phyloP scores from a whole-genome alignment of 64 coral and sea anemone genomes.

The Trachythela sp. region DNA sequence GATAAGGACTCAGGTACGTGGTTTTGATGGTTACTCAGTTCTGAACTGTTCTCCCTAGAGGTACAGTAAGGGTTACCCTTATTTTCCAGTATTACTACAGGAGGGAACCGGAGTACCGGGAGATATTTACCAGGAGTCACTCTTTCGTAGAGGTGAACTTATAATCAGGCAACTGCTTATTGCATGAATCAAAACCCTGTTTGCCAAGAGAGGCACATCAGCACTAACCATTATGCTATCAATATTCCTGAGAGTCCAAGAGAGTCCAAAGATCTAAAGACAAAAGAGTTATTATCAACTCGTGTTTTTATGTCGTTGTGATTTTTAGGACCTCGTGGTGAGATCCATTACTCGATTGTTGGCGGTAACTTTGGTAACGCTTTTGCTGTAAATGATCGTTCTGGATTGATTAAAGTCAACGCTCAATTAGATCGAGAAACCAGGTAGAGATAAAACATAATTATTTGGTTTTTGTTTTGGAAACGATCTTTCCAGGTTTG shows the following conservation, averaged over 20 bases:
- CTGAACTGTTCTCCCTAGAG: too few species aligned
- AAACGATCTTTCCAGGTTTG: too few species aligned
- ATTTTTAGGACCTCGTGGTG: not conserved
- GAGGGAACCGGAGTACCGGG: too few species aligned
- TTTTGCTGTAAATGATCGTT: not conserved
- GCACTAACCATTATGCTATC: too few species aligned
- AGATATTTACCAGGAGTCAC: not conserved
- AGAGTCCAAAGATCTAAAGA: too few species aligned
- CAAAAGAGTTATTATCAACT: too few species aligned
- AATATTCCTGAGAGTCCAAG: too few species aligned
- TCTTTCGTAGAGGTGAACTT: not conserved
- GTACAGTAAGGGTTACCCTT: too few species aligned
- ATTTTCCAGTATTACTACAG: too few species aligned
- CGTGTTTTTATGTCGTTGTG: not conserved
- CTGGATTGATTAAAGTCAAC: not conserved
- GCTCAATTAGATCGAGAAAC: not conserved
- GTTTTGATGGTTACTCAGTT: not conserved
- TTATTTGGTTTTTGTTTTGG: not conserved
- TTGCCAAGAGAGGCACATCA: too few species aligned
- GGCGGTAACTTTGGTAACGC: not conserved
- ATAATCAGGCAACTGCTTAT: too few species aligned
- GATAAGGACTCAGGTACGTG: constrained; percentile 46
- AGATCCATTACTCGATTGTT: not conserved
- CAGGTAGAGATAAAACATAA: not conserved
- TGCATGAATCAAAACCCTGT: too few species aligned